Base-by-base conservation (phyloP, 2,888 invertebrate species). In the Spisula subtruncata region DNA sequence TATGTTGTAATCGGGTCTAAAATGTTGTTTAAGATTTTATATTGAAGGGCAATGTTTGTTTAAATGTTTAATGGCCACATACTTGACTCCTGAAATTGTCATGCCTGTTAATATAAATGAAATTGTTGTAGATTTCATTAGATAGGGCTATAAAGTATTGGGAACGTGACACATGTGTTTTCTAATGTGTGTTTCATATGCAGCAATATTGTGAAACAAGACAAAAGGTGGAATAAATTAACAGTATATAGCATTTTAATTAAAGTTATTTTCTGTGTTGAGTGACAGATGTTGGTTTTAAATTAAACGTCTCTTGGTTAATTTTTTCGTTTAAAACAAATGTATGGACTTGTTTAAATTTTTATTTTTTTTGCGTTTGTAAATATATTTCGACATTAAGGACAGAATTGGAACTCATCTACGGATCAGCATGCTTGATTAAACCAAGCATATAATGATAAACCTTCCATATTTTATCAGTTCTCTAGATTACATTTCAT, bases 61-160 rank as follows among this genome's bases (percentile, higher is more conserved):
- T 85, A 80, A 85, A 56, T 12, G 51, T 85, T 85, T 85, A 85
- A 85, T 75, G 71, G 84, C 25, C 75, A 51, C 14, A 48, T 51
- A 84, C 75, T 84, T 84, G 51, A 84, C 75, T 51, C 14, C 35
- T 25, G 29, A 71, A 32, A 75, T 84, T 71, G n/a, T 84, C 46
- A 48, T 84, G 16, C 20, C 32, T 1, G 29, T 18, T 32, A 41
- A 41, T 41, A 32, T n/a, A 71, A 71, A 32, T 75, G 75, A 75
- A 29, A 32, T 75, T 35, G 75, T 35, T 35, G 35, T 75, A 18
- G 1, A 35, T 75, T 35, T 32, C 75, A 32, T 75, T 32, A 75
- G 75, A 18, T 75, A 14, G n/a, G 18, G 75, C 75, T n/a, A 14
- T n/a, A 25, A 51, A 46, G 81, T 48, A 51, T 51, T 84, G 84